Evolutionary conservation across 2,797 vertebrate genomes (phyloP), one percentile per base, ranked within the genome.

Genomic region (Labeo calbasu): DNA sequence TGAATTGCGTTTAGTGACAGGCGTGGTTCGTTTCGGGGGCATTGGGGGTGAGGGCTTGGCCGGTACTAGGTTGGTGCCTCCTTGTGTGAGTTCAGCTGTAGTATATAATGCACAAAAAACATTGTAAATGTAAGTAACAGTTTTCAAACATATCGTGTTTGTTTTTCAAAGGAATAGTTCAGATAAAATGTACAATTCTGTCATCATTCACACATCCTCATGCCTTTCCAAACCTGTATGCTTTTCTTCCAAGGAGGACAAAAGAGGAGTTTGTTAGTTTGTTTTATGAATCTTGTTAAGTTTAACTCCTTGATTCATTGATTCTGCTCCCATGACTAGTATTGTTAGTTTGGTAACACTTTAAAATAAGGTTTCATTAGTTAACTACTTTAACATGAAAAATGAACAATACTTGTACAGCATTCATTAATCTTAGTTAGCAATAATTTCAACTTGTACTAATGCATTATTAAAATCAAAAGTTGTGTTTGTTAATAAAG

Each of bases 41-140:
- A 98, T 96, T 2, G 98, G 98, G 19, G 98, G 98, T 21, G 98
- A 99, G 12, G 97, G 97, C 89, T 98, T 99, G 79, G 94, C 91
- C 12, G 83, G 94, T 88, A 89, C 94, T 81, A 91, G 95, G 91
- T 91, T 93, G 92, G 87, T 84, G 3, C 92, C 94, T 17, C 93
- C 94, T 5, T 97, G 97, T 17, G 93, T 92, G 81, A 98, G 94
- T 91, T 99, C 98, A 84, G 95, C 98, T 98, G 93, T 6, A 90
- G 84, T 88, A 81, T 50, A 53, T 36, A 12, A 69, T 40, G 5
- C 15, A 75, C 2, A 90, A 84, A 92, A 83, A 87, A 84, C 65
- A 81, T n/a, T 0, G 4, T 19, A 85, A 81, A 46, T n/a, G 12
- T 68, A 83, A 23, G 68, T 48, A 25, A 70, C 6, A 14, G 7